phyloP scores from a whole-genome alignment of 1,140 invertebrate genomes.

The Drosophila tropicalis region DNA sequence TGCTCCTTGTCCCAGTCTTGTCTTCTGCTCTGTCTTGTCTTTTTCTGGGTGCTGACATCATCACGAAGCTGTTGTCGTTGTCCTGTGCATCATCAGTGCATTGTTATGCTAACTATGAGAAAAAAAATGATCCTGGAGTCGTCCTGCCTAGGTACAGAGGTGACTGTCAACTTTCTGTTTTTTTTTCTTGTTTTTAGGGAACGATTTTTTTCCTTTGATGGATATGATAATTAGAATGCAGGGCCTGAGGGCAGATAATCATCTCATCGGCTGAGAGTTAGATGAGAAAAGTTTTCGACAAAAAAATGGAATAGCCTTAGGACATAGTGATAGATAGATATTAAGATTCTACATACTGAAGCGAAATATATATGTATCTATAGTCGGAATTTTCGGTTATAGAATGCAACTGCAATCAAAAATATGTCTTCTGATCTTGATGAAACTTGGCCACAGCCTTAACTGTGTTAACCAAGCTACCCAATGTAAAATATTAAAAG shows the following conservation, averaged over 20 bases:
- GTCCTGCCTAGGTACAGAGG: slow-evolving; percentile 33
- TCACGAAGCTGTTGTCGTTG: slow-evolving; percentile 53
- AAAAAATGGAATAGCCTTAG: not conserved
- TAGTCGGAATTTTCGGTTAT: too few relatives aligned
- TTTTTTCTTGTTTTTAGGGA: slow-evolving; percentile 51
- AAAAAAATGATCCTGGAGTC: slow-evolving; percentile 46
- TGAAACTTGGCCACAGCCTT: too few relatives aligned
- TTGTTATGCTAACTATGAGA: slow-evolving; percentile 82
- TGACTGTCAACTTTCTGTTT: slow-evolving; percentile 17
- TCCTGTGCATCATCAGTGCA: slow-evolving; percentile 67
- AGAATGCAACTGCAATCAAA: too few relatives aligned
- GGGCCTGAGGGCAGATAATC: slow-evolving; percentile 50
- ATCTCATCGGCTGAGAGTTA: not conserved
- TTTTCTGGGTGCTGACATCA: slow-evolving; percentile 77
- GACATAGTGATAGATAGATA: too few relatives aligned
- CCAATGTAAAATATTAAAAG: too few relatives aligned
- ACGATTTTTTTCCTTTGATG: slow-evolving; percentile 41
- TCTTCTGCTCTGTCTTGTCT: slow-evolving; percentile 22
- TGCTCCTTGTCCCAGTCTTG: not conserved
- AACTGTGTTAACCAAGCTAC: too few relatives aligned
- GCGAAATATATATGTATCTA: too few relatives aligned
- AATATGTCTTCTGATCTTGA: too few relatives aligned
- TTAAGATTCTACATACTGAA: too few relatives aligned
- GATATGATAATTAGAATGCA: slow-evolving; percentile 80
- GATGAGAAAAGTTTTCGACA: not conserved